Base-by-base conservation (phyloP, 1,140 invertebrate genomes). In the Lysiphlebus fabarum region DNA sequence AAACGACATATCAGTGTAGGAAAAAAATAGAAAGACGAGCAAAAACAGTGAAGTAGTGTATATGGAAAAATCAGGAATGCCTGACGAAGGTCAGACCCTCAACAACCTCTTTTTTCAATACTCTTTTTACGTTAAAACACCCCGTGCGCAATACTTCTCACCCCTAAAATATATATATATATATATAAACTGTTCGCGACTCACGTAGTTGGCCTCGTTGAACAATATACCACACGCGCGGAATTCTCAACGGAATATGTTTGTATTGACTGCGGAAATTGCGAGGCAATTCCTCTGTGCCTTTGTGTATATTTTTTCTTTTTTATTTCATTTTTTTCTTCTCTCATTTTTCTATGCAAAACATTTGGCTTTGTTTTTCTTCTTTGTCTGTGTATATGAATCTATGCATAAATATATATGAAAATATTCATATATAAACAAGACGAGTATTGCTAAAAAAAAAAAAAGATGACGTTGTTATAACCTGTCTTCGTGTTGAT, bases 201-300 rank as follows among this genome's bases (percentile, higher is more conserved):
- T 53, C 50, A 53, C 58, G 58, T 54, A 59, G 50, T 59, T 54
- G 51, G 51, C 58, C 50, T 54, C 36, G 51, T 59, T 59, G 51
- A 59, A 54, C 58, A 59, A 54, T 59, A 53, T 54, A 42, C 50
- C 58, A 48, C 58, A 54, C 58, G 51, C 50, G 36, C 43, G 49
- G 58, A 53, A 59, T 59, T 53, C 49, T 53, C 57, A 58, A 58
- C 57, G 57, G 49, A 49, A 58, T 34, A 49, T 51, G 57, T 51
- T 38, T 49, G 45, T 58, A 58, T 58, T 58, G 57, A 58, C 57
- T 58, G 57, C 57, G 57, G 57, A 58, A 58, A 58, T 58, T 58
- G 57, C 50, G 38, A 42, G 33, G 47, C 56, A 50, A 36, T 17
- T 41, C 50, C 1, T 26, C 57, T 41, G 5, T 33, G 14, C 17